These are phyloP conservation scores for Philaethria dido DNA, from an alignment of 2,888 invertebrate species.

Conservation along the genomic window DNA sequence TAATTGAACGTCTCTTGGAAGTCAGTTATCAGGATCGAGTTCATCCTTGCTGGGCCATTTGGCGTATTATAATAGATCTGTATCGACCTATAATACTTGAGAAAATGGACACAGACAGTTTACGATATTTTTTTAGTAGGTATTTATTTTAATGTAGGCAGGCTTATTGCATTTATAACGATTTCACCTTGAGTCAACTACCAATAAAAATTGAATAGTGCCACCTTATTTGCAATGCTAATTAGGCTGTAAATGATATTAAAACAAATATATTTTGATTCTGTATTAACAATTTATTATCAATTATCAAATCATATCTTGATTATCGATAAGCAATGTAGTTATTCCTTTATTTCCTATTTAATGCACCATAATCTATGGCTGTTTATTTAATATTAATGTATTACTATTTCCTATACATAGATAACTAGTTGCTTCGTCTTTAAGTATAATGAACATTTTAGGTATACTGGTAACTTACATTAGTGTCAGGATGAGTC, in stretches of 20 bases:
- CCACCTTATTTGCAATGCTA: slow-evolving; percentile 27
- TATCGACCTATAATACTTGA: slow-evolving; percentile 30
- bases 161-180: neutral
- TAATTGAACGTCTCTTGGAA: slow-evolving; percentile 77
- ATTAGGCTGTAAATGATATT: slow-evolving; percentile 20
- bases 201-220: slow-evolving; percentile 28
- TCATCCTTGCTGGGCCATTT: slow-evolving; percentile 58
- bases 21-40: slow-evolving; percentile 69
- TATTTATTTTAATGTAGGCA: slow-evolving; percentile 22
- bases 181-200: slow-evolving; percentile 17
- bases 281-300: slow-evolving; percentile 17
- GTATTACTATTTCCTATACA: slow-evolving; percentile 1
- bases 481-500: too few species aligned
- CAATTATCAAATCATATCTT: slow-evolving; percentile 31
- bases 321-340: slow-evolving; percentile 25
- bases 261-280: slow-evolving; percentile 31
- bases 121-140: slow-evolving; percentile 9
- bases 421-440: neutral
- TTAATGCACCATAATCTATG: slow-evolving; percentile 5
- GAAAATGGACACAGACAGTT: neutral
- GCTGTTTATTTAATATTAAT: slow-evolving; percentile 9
- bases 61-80: slow-evolving; percentile 43
- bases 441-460: neutral
- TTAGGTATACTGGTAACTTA: too few species aligned
- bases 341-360: slow-evolving; percentile 21